Base-by-base conservation (phyloP, 2,888 invertebrate species). In the Archaeoteleia sp. region DNA sequence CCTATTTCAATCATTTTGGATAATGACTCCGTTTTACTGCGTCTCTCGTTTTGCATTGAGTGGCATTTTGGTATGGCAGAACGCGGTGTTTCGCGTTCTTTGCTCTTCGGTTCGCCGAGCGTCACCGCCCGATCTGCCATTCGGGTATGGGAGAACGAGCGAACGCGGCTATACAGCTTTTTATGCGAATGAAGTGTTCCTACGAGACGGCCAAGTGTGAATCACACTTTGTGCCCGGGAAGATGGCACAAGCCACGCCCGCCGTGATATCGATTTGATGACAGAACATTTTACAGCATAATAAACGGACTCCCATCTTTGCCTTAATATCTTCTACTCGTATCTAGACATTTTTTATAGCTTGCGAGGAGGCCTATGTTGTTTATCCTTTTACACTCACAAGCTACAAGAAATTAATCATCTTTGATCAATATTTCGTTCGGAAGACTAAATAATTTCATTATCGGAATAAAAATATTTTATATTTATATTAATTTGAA, bases 231-330 rank as follows among this genome's bases (percentile, higher is more conserved):
- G 75, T 73, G 73, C 75, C 75, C 68, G 57, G 71, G 75, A 75
- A 74, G 78, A 78, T 76, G 75, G 74, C 73, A 75, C 71, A 76
- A 69, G 68, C 78, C 78, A 78, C 78, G 78, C 78, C 78, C 78
- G 75, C 29, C 72, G 76, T 73, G 78, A 74, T 78, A 78, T 78
- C 78, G 78, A 78, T 78, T 78, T 77, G 78, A 78, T 78, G 78
- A 78, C 78, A 78, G 73, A 49, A 67, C 62, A 57, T 61, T 62
- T 62, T 67, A 67, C 57, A 55, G 51, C 55, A 61, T 61, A 49
- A 67, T 61, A 61, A 67, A 61, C 67, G 55, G 13, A 43, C n/a
- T n/a, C n/a, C n/a, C n/a, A n/a, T n/a, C n/a, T n/a, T n/a, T n/a
- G n/a, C n/a, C n/a, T n/a, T n/a, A n/a, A n/a, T n/a, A n/a, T 10